Base-by-base conservation (phyloP, 2,113 vertebrate species). In the Corythoichthys haematopterus region DNA sequence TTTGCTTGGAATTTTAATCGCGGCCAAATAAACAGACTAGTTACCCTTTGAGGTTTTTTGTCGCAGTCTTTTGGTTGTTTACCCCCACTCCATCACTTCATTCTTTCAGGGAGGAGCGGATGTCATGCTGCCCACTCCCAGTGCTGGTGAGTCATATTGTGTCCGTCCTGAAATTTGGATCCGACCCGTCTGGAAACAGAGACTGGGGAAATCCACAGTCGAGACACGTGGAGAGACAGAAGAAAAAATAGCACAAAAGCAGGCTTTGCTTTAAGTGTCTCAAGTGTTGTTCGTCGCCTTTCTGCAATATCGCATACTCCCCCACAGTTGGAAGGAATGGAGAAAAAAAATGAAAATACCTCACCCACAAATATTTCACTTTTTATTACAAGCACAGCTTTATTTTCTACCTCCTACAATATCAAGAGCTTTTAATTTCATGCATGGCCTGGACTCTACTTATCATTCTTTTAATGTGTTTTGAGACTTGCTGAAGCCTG, bases 1-100 rank as follows among this genome's bases (percentile, higher is more conserved):
- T 83, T 81, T 82, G 78, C 80, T 82, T 80, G 75, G 83, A 88
- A 87, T 88, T 87, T 85, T 87, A 87, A 89, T 87, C 84, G 81
- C 69, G 37, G 46, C 60, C 78, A 80, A 86, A 86, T 78, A 85
- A 81, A 84, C 80, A 36, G 69, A 38, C 50, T 68, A 28, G 20
- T 61, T 11, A 57, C 16, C 43, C 65, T 64, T 58, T 14, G 53
- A 15, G 6, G 6, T 40, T 15, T 40, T 71, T 51, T 50, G 53
- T 36, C 45, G 35, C 69, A 65, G 35, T 61, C 43, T 55, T 40
- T 50, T 40, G 56, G 20, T 64, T 33, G 61, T 7, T 43, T 35
- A 9, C 9, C 35, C 6, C 2, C 58, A 28, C 59, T 38, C 16
- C 16, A 43, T 62, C 40, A 33, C 40, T 45, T 28, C 35, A 33